Conservation (phyloP, 2,888 invertebrate genomes). For the Rhamphomyia laevipes region DNA sequence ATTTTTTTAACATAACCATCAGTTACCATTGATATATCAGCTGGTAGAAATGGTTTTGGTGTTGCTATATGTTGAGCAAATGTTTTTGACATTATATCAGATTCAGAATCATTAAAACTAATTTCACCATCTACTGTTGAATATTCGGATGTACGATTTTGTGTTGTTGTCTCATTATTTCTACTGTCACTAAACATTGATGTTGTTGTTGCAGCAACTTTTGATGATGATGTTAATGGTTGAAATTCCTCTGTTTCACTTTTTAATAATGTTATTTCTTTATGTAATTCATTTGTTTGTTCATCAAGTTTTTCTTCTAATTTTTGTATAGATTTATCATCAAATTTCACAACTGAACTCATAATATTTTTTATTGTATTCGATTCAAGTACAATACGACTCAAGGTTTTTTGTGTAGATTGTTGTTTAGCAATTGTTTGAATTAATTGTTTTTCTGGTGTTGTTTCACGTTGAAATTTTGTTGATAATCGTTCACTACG, state of each 20-base stretch:
- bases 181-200: neutral
- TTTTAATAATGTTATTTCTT: neutral
- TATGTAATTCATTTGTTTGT: neutral
- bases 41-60: neutral
- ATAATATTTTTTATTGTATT: conserved; percentile 6
- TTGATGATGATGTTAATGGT: neutral
- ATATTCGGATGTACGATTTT: neutral
- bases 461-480: neutral
- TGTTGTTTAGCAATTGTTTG: neutral
- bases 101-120: neutral
- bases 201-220: neutral
- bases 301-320: neutral
- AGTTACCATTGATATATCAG: neutral
- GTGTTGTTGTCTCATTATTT: neutral
- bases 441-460: neutral
- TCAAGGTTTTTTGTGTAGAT: conserved; percentile 6
- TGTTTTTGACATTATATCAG: no score
- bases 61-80: neutral
- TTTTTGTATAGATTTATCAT: neutral
- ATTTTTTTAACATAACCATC: no score
- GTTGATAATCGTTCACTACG: conserved; percentile 4
- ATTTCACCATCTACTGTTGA: neutral
- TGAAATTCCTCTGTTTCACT: neutral
- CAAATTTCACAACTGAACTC: neutral
- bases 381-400: conserved; percentile 9